Evolutionary conservation across 1,140 invertebrate genomes (phyloP).

Genomic region (Schlechtendalia chinensis): DNA sequence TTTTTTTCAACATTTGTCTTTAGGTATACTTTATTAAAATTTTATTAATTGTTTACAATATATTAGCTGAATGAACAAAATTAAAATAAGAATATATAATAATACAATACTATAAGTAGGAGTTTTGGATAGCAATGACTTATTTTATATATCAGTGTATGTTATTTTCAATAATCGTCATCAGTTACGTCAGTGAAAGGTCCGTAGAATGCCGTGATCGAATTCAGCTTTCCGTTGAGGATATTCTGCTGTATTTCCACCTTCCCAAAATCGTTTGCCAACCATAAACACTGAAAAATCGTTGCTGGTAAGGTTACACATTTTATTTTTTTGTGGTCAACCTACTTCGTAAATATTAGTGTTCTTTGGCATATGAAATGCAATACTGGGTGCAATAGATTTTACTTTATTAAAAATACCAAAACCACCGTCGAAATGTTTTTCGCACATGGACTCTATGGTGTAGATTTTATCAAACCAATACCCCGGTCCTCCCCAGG

Average conservation of each 20-base stretch:
- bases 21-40: too few species aligned
- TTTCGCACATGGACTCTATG: constrained; percentile 44
- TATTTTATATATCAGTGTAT: too few species aligned
- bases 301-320: neutral
- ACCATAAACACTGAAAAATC: constrained; percentile 14
- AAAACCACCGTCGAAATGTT: constrained; percentile 61
- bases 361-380: constrained; percentile 87
- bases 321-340: neutral
- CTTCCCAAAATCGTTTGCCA: constrained; percentile 3
- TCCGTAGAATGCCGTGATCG: constrained; percentile 27
- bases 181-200: neutral
- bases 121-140: too few species aligned
- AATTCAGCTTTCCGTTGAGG: constrained; percentile 17
- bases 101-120: too few species aligned
- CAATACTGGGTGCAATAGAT: constrained; percentile 73
- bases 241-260: constrained; percentile 34
- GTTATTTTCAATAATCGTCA: neutral
- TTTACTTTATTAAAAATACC: constrained; percentile 65
- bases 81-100: too few species aligned
- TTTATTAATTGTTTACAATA: too few species aligned
- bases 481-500: constrained; percentile 84
- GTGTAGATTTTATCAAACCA: neutral
- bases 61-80: too few species aligned
- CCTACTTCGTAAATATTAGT: constrained; percentile 79
- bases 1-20: too few species aligned